Conservation (phyloP, 2,888 invertebrate species). For the Heteropelma amictum region DNA sequence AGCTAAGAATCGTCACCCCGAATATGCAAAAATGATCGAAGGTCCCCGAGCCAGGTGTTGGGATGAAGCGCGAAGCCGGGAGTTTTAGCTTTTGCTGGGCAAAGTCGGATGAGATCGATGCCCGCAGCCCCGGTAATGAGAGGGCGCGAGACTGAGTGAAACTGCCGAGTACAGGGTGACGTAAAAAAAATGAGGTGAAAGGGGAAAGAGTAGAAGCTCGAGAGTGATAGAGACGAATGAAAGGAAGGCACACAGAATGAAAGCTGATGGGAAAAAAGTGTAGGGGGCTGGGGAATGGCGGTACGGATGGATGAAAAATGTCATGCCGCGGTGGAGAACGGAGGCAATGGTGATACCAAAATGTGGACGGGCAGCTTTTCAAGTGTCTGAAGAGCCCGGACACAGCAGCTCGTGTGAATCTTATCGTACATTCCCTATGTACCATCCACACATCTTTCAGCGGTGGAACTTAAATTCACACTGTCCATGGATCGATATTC, state of each 20-base stretch:
- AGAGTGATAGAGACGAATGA: neutral
- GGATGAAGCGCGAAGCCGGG: neutral
- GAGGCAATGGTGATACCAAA: slow-evolving; percentile 34
- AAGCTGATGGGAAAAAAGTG: neutral
- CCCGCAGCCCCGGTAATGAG: slow-evolving; percentile 47
- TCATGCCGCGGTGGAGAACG: neutral
- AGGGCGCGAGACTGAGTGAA: slow-evolving; percentile 22
- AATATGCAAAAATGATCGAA: neutral
- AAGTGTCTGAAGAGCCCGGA: slow-evolving; percentile 57
- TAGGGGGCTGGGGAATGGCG: no score
- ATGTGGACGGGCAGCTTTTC: slow-evolving; percentile 40
- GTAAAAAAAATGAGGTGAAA: slow-evolving; percentile 35
- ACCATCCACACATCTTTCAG: neutral
- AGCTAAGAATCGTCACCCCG: no score
- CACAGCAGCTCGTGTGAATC: slow-evolving; percentile 58
- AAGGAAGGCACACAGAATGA: no score
- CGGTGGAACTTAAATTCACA: slow-evolving; percentile 34
- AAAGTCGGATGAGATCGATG: slow-evolving; percentile 56
- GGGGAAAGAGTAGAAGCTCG: slow-evolving; percentile 6
- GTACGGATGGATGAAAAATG: neutral
- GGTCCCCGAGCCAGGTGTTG: neutral
- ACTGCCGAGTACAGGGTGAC: neutral
- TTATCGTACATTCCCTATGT: slow-evolving; percentile 44
- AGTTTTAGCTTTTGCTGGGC: slow-evolving; percentile 50
- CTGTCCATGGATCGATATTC: slow-evolving; percentile 23